Evolutionary conservation across 2,113 vertebrate species (phyloP).

Genomic region (Glaucomys volans): DNA sequence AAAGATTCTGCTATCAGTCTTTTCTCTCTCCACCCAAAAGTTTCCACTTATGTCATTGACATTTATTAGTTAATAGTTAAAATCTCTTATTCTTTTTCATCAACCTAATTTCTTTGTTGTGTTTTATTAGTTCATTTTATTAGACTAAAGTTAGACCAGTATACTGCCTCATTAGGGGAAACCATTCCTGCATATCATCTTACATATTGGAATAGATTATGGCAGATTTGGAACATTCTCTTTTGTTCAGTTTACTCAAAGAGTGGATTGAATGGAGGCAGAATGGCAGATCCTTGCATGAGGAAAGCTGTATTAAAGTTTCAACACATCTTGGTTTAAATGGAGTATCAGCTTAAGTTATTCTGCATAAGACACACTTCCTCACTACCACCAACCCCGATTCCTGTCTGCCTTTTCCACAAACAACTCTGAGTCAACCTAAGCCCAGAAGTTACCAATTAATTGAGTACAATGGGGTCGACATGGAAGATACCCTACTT

Average conservation of each 20-base stretch:
- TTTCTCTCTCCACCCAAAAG: not conserved
- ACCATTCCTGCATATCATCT: not conserved
- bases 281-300: not conserved
- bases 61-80: conserved; percentile 44
- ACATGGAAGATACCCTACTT: not conserved
- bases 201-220: not conserved
- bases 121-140: conserved; percentile 69
- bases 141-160: conserved; percentile 59
- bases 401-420: not conserved
- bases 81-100: conserved; percentile 20
- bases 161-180: conserved; percentile 3
- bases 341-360: not conserved
- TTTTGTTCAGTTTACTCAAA: not conserved
- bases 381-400: not conserved
- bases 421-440: not conserved
- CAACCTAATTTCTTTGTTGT: not conserved
- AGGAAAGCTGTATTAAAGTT: not conserved
- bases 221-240: not conserved
- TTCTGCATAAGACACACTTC: not conserved
- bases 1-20: not conserved
- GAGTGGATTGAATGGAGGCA: not conserved
- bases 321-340: not conserved
- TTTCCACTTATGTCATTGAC: not conserved
- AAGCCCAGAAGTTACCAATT: not conserved
- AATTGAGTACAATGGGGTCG: not conserved